Conservation (phyloP, 2,888 invertebrate genomes). For the Neelides folsomi region DNA sequence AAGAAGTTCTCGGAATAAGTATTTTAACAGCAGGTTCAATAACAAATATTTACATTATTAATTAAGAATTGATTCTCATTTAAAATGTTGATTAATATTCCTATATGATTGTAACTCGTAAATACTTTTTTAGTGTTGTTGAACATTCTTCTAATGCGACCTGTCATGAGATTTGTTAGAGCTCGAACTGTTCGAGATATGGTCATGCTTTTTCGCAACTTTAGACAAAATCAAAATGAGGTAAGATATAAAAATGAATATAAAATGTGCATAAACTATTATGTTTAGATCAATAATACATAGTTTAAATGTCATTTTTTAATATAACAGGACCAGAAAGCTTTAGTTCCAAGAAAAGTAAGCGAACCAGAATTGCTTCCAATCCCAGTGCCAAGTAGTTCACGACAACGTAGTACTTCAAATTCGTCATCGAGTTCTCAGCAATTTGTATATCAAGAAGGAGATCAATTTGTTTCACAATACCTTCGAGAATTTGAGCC, state of each 20-base stretch:
- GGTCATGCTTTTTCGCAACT: conserved; percentile 18
- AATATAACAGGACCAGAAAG: conserved; percentile 1
- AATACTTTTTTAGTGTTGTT: conserved; percentile 19
- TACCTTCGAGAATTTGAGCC: conserved; percentile 75
- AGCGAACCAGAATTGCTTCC: neutral
- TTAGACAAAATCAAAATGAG: conserved; percentile 18
- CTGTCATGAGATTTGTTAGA: conserved; percentile 25
- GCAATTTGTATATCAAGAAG: conserved; percentile 13
- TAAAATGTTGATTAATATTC: too few relatives aligned
- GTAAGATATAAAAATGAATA: conserved; percentile 9
- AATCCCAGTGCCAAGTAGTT: neutral
- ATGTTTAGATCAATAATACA: neutral
- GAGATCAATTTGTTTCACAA: conserved; percentile 44
- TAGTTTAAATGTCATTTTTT: neutral
- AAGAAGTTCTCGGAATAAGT: conserved; percentile 63
- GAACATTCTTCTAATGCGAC: conserved; percentile 28
- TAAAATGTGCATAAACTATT: too few relatives aligned
- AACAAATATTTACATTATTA: too few relatives aligned
- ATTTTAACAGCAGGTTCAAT: conserved; percentile 49
- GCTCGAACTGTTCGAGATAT: conserved; percentile 27
- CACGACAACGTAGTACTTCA: conserved; percentile 6
- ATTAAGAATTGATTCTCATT: too few relatives aligned
- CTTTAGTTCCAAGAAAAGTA: neutral
- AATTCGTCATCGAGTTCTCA: conserved; percentile 22
- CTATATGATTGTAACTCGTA: too few relatives aligned